These are phyloP conservation scores for Montipora capricornis DNA, from an alignment of 64 coral and sea anemone species.

Conservation along the genomic window DNA sequence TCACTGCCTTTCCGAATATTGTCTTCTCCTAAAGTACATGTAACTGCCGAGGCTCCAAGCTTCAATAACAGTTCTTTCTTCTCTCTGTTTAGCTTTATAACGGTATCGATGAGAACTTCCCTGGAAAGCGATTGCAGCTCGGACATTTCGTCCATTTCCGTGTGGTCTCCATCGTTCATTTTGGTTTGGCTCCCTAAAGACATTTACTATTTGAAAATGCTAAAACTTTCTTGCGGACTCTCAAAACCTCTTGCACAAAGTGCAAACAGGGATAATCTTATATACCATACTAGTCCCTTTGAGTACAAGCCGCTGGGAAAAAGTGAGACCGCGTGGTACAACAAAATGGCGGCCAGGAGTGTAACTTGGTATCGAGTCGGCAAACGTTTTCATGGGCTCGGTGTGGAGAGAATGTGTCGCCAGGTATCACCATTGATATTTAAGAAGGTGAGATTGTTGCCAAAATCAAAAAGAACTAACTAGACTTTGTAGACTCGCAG, in stretches of 20 bases:
- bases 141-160: neutral
- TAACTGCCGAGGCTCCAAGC: neutral
- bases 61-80: slow-evolving; percentile 56
- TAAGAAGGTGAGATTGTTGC: slow-evolving; percentile 1
- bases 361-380: neutral
- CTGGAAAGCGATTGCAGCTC: slow-evolving; percentile 61
- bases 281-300: neutral
- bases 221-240: too few species aligned
- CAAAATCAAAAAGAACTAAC: neutral
- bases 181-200: neutral
- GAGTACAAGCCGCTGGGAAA: neutral
- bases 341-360: slow-evolving; percentile 17
- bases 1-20: neutral
- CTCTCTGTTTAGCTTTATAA: slow-evolving; percentile 63
- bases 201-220: too few species aligned
- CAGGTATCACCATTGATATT: slow-evolving; percentile 26
- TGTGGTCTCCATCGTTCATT: neutral
- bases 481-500: too few species aligned
- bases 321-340: slow-evolving; percentile 7
- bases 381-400: neutral
- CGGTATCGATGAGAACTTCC: slow-evolving; percentile 55
- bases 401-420: neutral
- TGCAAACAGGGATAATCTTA: too few species aligned
- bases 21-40: neutral
- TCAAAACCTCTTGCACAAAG: too few species aligned